These are phyloP conservation scores for Lamprologus tigripictilis DNA, from an alignment of 2,113 vertebrate genomes.

Conservation along the genomic window DNA sequence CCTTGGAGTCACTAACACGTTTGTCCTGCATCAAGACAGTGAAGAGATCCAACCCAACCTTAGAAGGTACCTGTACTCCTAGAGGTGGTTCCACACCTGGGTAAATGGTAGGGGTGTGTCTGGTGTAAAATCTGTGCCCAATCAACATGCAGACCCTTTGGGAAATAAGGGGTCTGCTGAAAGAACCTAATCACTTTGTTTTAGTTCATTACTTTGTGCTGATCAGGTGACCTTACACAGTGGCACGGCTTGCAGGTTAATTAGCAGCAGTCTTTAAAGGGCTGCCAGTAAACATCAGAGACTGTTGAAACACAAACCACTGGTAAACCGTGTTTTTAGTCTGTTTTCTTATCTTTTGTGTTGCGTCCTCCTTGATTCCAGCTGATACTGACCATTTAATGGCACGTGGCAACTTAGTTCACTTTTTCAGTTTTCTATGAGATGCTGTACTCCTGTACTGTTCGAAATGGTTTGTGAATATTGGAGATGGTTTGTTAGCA, in stretches of 20 bases:
- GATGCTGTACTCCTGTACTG: neutral
- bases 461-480: neutral
- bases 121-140: neutral
- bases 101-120: neutral
- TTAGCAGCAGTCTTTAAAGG: neutral
- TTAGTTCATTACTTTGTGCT: neutral
- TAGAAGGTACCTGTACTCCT: fast-evolving
- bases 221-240: neutral
- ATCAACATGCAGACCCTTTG: neutral
- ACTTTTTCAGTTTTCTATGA: neutral
- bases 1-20: neutral
- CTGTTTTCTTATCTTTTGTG: neutral
- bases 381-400: fast-evolving
- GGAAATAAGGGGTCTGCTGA: neutral
- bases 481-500: neutral
- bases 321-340: neutral
- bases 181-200: neutral
- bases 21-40: neutral
- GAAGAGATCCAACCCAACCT: neutral
- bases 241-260: neutral
- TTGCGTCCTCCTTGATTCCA: neutral
- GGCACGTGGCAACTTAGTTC: neutral
- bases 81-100: neutral
- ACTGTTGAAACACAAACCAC: neutral
- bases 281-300: neutral